Base-by-base conservation (phyloP, 2,113 vertebrate genomes). In the Corythornis vintsioides region DNA sequence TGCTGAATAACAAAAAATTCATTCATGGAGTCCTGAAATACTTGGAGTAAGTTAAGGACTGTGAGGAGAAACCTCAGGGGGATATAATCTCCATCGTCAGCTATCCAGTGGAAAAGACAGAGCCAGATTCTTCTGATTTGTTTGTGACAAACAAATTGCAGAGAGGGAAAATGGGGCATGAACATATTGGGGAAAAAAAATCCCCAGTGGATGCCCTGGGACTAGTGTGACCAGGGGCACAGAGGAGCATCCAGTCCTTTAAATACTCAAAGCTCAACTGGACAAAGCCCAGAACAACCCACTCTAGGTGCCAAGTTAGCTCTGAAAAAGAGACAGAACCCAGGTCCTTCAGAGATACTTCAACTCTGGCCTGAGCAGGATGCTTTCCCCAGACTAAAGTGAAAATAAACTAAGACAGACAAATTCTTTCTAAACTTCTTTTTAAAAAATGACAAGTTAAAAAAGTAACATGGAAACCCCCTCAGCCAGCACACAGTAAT, bases 101-200 rank as follows among this genome's bases (percentile, higher is more conserved):
- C 35, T 73, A 26, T 11, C 11, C 15, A 33, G 24, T 4, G 3
- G 3, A 66, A 14, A 53, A 63, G 64, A 45, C 0, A 3, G 11
- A 63, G 12, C 10, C 33, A 10, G 25, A 52, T 3, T 53, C 63
- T 35, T 61, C 40, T 38, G 38, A 38, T 38, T 10, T 38, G 10
- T 38, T 38, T 38, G 38, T 38, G 38, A 38, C 38, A 38, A 38
- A 13, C 8, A 35, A 59, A 75, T 1, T 16, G n/a, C 11, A 61
- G n/a, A 13, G 80, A 69, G 42, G 3, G 7, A 65, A 86, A 65
- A 5, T 16, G 22, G 83, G 29, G 5, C 5, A 77, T 80, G 18
- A 45, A 15, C 10, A 20, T 18, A 40, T 73, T 10, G 2, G 11
- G 10, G 3, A 1, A 2, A 6, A 35, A 13, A 21, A 1, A 6